Evolutionary conservation across 2,888 invertebrate genomes (phyloP).

Genomic region (Drosophila antonietae): DNA sequence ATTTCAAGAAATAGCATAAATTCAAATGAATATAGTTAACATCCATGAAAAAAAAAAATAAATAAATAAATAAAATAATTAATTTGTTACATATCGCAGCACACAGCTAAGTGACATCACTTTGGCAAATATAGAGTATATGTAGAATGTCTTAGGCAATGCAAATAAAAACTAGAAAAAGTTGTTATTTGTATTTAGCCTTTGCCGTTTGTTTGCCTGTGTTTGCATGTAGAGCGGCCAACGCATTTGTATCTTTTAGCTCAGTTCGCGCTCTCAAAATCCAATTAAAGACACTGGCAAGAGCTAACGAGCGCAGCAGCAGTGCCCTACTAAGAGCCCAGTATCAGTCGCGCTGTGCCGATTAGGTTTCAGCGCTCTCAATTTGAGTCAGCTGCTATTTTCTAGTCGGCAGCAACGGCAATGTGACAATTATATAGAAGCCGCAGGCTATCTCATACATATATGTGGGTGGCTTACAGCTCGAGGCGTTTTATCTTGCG

Average conservation of each 20-base stretch:
- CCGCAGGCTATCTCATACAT: slow-evolving; percentile 17
- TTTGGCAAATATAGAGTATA: neutral
- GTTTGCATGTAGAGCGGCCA: slow-evolving; percentile 23
- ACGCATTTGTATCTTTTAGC: slow-evolving; percentile 30
- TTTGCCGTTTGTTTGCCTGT: slow-evolving; percentile 23
- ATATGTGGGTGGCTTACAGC: slow-evolving; percentile 18
- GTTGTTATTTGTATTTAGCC: slow-evolving; percentile 27
- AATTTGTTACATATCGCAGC: neutral
- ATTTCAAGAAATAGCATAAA: neutral
- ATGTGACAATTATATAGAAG: slow-evolving; percentile 64
- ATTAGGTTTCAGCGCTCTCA: slow-evolving; percentile 47
- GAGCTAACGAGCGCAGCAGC: slow-evolving; percentile 19
- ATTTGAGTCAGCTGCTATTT: slow-evolving; percentile 65
- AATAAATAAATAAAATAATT: too few relatives aligned
- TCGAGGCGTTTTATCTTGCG: slow-evolving; percentile 33
- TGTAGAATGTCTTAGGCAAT: slow-evolving; percentile 3
- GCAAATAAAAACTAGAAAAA: slow-evolving; percentile 29
- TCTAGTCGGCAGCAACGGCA: slow-evolving; percentile 37
- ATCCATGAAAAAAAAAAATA: too few relatives aligned
- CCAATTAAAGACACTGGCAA: slow-evolving; percentile 42
- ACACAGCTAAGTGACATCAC: neutral
- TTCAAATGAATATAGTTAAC: neutral
- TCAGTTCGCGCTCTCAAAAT: slow-evolving; percentile 35
- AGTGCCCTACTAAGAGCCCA: slow-evolving; percentile 53
- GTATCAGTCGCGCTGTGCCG: slow-evolving; percentile 19